Evolutionary conservation across 2,797 vertebrate genomes (phyloP), one percentile per base, ranked within the genome.

Genomic region (Pogonophryne albipinna): DNA sequence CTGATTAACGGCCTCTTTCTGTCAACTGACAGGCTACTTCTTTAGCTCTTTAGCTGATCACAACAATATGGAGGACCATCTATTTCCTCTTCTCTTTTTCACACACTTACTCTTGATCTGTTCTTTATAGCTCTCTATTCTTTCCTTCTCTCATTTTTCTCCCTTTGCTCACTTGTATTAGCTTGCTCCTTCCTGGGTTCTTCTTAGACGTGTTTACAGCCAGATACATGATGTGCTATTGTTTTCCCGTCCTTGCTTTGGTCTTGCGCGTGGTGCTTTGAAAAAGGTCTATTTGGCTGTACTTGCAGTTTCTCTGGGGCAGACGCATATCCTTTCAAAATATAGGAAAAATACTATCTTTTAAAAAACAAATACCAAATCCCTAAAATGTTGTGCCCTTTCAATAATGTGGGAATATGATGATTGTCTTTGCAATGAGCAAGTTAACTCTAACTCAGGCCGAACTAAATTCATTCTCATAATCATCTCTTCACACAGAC

Each of bases 1-100:
- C 83, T 91, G 91, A 91, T 91, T 82, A 86, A 92, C 84, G 55
- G 87, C 82, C 85, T 74, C 75, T 55, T 70, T 87, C 79, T 4
- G 74, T 64, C 52, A 14, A 3, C 72, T 91, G 90, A 89, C 90
- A 81, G 3, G 11, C 57, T 72, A 66, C 23, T 91, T 91, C 85
- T 76, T 89, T 20, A 76, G 87, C 88, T 84, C 86, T 89, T 89
- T 89, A 86, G 65, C 81, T 69, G 53, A 88, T 90, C 89, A 83
- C 84, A 80, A 85, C 83, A 64, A 62, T 70, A 52, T 59, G 51
- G 64, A 78, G 23, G 66, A 76, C 62, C 83, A 91, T 93, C 84
- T 65, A 85, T 90, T 89, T 89, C 84, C 67, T 71, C 53, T 71
- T 71, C 68, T 68, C 70, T 61, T 61, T 46, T 74, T 73, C 74